Evolutionary conservation across 2,888 invertebrate species (phyloP).

Genomic region (Dasysyrphus tricinctus): DNA sequence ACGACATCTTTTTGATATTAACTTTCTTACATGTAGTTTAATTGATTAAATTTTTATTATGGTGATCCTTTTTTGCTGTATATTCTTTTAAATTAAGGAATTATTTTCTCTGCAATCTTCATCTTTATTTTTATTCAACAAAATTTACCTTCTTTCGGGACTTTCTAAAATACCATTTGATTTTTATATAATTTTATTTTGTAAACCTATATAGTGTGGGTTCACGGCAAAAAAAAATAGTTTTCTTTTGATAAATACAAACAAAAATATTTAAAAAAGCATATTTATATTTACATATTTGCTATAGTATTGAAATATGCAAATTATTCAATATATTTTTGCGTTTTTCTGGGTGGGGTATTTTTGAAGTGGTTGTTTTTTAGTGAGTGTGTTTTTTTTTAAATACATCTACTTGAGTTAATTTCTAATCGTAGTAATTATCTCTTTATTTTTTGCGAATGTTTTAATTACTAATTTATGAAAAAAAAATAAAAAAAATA

Average conservation of each 20-base stretch:
- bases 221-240: slow-evolving; percentile 41
- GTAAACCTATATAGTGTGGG: slow-evolving; percentile 35
- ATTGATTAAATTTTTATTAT: slow-evolving; percentile 37
- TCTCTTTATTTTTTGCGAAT: slow-evolving; percentile 71
- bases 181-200: background rate
- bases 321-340: slow-evolving; percentile 30
- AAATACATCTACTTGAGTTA: slow-evolving; percentile 62
- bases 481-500: slow-evolving; percentile 71
- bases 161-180: slow-evolving; percentile 57
- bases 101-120: slow-evolving; percentile 55
- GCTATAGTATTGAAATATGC: slow-evolving; percentile 7
- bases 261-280: slow-evolving; percentile 41
- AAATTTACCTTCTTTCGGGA: slow-evolving; percentile 66
- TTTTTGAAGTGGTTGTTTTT: slow-evolving; percentile 62
- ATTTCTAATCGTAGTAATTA: slow-evolving; percentile 63
- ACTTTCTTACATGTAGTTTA: slow-evolving; percentile 41
- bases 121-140: slow-evolving; percentile 40
- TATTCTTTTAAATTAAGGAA: slow-evolving; percentile 49
- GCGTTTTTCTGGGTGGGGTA: slow-evolving; percentile 57
- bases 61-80: slow-evolving; percentile 49
- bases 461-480: slow-evolving; percentile 68
- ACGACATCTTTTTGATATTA: slow-evolving; percentile 50
- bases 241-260: slow-evolving; percentile 14
- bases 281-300: slow-evolving; percentile 44
- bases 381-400: slow-evolving; percentile 33